Evolutionary conservation across 2,888 invertebrate species (phyloP).

Genomic region (Parnassius mnemosyne): DNA sequence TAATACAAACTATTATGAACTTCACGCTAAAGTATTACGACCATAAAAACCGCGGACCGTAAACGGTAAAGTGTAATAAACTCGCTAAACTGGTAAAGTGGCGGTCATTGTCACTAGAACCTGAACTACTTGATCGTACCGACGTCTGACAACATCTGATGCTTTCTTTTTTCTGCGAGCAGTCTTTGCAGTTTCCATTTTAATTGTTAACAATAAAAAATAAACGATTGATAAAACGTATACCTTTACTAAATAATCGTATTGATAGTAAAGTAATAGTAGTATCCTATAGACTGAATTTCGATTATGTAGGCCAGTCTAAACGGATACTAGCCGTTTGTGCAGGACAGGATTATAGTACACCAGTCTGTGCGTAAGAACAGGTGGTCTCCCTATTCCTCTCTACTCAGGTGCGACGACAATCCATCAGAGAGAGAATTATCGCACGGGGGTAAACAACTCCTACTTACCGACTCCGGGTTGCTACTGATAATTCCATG

Average conservation of each 20-base stretch:
- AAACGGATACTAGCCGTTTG: too few species aligned
- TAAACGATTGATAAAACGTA: neutral
- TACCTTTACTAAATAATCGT: neutral
- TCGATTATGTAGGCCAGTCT: too few species aligned
- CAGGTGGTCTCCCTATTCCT: too few species aligned
- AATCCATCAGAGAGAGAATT: too few species aligned
- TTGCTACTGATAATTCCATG: too few species aligned
- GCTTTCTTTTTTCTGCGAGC: constrained; percentile 29
- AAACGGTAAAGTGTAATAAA: constrained; percentile 55
- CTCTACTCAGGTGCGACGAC: too few species aligned
- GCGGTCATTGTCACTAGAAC: constrained; percentile 65
- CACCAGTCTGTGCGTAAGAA: too few species aligned
- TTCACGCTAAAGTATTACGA: constrained; percentile 30
- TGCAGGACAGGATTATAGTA: too few species aligned
- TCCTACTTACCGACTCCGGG: too few species aligned
- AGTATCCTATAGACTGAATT: too few species aligned
- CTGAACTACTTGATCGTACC: constrained; percentile 38
- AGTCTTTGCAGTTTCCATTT: constrained; percentile 4
- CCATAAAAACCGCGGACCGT: constrained; percentile 36
- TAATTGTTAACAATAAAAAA: neutral
- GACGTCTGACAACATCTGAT: constrained; percentile 28
- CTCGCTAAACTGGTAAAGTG: constrained; percentile 54
- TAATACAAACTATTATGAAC: constrained; percentile 12
- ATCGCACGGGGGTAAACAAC: too few species aligned
- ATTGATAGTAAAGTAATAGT: too few species aligned